Base-by-base conservation (phyloP, 2,113 vertebrate genomes). In the Engystomops pustulosus region DNA sequence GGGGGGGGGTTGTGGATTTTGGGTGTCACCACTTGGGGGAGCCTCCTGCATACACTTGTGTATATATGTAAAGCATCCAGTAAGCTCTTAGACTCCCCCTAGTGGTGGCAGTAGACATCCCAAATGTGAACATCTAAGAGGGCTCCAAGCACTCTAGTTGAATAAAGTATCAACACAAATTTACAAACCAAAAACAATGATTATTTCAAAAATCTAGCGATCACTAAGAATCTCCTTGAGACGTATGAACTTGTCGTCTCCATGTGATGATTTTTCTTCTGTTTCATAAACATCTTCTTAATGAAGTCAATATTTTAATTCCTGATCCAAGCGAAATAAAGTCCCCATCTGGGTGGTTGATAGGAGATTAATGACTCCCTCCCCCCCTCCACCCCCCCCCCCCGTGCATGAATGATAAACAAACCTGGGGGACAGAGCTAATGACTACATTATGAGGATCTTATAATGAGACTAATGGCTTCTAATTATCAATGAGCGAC, bases 311-410 rank as follows among this genome's bases (percentile, higher is more conserved):
- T 76, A 18, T 65, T 76, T 62, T 74, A 83, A 83, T 62, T 83
- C 55, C 71, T 38, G 45, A 78, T 62, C 82, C 55, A 67, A 77
- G 45, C 44, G 7, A n/a, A 77, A 77, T 84, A 5, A 84, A 84
- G 68, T 76, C 81, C 81, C 72, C 82, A 84, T 84, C 82, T 84
- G 82, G 82, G 60, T 69, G 44, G 51, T 69, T 68, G 58, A 77
- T 77, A 67, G 60, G 45, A 67, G 60, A 51, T 55, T 84, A 84
- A 84, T 84, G 72, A 78, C 72, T 78, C 78, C 34, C 77, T 55
- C 68, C 44, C 23, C 30, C 47, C 25, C n/a, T n/a, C n/a, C n/a
- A n/a, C n/a, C n/a, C 78, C 34, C 77, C 49, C 68, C 44, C 23
- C 30, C 47, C 25, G 60, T 68, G 65, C 49, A 77, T 68, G n/a